A percentile compares a stretch with the other conserved stretches of the same genome.
These are phyloP conservation scores for Pimephales promelas DNA, from an alignment of 2,113 vertebrate species.

Conservation along the genomic window DNA sequence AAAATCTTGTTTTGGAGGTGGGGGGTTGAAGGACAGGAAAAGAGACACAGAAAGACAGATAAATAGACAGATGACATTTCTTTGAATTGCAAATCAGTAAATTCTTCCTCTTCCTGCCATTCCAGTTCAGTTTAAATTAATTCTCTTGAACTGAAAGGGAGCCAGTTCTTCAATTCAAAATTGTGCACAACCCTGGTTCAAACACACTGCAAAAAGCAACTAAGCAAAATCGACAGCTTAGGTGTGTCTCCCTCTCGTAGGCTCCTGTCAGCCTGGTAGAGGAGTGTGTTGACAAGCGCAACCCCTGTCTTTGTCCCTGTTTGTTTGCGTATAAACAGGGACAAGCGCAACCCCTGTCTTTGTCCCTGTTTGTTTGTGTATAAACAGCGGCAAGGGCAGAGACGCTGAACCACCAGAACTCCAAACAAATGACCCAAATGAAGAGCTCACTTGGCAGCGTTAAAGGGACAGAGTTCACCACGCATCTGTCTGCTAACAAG, in stretches of 20 bases:
- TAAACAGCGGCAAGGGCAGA: constrained; percentile 30
- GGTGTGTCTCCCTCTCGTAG: not conserved
- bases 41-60: not conserved
- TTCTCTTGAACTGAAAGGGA: not conserved
- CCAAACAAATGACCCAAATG: constrained; percentile 40
- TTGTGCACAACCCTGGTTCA: not conserved
- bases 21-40: not conserved
- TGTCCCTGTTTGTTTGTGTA: constrained; percentile 37
- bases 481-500: constrained; percentile 23
- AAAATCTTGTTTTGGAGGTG: not conserved
- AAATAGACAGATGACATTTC: not conserved
- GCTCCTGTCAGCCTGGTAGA: constrained; percentile 3
- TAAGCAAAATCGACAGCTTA: not conserved
- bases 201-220: constrained; percentile 3
- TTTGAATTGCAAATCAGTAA: not conserved
- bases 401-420: constrained; percentile 24
- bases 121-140: not conserved
- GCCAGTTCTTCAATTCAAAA: not conserved
- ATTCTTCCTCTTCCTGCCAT: not conserved
- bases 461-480: constrained; percentile 28
- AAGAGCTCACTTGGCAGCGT: constrained; percentile 14
- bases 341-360: constrained; percentile 29
- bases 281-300: constrained; percentile 12
- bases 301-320: constrained; percentile 28
- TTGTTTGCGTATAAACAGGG: constrained; percentile 35